Base-by-base conservation (phyloP, 1,140 invertebrate species). In the Potamilus streckersoni region DNA sequence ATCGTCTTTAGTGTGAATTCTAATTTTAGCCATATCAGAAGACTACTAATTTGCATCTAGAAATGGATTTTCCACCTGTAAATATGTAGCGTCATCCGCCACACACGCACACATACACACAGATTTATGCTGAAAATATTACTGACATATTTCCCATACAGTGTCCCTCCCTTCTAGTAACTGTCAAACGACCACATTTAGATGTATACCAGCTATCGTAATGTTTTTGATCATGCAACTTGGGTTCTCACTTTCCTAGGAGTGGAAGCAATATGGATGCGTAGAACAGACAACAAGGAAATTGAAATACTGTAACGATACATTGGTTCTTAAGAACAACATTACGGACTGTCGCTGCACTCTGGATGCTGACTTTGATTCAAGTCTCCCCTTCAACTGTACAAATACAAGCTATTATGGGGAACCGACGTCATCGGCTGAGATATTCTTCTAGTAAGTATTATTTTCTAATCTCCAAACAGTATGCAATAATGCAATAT, bases 211-310 rank as follows among this genome's bases (percentile, higher is more conserved):
- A 31, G 27, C 27, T 31, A 31, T 31, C 27, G 27, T 27, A 27
- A 27, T 27, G 27, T 31, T 27, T n/a, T 49, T 2, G 19, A 67
- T 67, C 23, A 1, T 13, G 38, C 19, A 17, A 20, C 27, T 63
- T 63, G n/a, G n/a, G 12, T 69, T 12, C 23, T 57, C 27, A 5
- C 55, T 55, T 65, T 60, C 27, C 16, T 31, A 75, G 73, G 73
- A 75, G 64, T 75, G 73, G 73, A 12, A 57, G n/a, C n/a, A 38
- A 17, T 68, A 69, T 13, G 73, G 73, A 6, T 75, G 73, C 19
- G 58, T 58, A 57, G 59, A 69, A 57, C 31, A 63, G 38, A 75
- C 73, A 27, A 19, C 56, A 19, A 75, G 65, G 49, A 69, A 75
- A 61, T 55, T 75, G 11, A 27, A 16, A 14, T 58, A 69, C 56